Evolutionary conservation across 2,113 vertebrate genomes (phyloP).

Genomic region (Podarcis cretensis): DNA sequence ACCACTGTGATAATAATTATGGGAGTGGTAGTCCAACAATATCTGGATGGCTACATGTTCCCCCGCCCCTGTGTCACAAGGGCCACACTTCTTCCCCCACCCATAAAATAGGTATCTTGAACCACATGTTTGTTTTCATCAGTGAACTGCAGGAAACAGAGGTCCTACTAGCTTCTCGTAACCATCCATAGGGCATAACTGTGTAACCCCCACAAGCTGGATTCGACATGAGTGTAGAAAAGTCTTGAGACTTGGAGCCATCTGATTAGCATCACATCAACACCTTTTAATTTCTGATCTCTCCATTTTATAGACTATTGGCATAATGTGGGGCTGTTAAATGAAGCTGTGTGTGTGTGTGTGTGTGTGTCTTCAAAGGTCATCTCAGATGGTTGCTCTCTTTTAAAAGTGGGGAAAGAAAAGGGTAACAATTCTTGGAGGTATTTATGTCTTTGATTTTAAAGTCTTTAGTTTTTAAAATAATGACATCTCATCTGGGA

Average conservation of each 20-base stretch:
- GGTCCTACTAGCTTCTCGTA: background rate
- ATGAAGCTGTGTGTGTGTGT: background rate
- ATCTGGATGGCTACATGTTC: no score
- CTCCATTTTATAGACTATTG: background rate
- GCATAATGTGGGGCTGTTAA: no score
- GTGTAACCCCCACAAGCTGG: background rate
- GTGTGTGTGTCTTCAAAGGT: fast-evolving
- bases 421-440: background rate
- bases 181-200: background rate
- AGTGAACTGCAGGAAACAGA: background rate
- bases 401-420: background rate
- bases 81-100: no score
- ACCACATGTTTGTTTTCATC: background rate
- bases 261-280: background rate
- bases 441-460: background rate
- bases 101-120: background rate
- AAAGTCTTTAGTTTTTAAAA: background rate
- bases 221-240: background rate
- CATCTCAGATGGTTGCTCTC: background rate
- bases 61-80: no score
- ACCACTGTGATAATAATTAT: no score
- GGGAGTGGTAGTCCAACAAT: no score
- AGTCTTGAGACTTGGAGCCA: background rate
- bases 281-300: background rate
- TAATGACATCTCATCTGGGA: background rate